Conservation (phyloP, 2,888 invertebrate species). For the Hypena proboscidalis region DNA sequence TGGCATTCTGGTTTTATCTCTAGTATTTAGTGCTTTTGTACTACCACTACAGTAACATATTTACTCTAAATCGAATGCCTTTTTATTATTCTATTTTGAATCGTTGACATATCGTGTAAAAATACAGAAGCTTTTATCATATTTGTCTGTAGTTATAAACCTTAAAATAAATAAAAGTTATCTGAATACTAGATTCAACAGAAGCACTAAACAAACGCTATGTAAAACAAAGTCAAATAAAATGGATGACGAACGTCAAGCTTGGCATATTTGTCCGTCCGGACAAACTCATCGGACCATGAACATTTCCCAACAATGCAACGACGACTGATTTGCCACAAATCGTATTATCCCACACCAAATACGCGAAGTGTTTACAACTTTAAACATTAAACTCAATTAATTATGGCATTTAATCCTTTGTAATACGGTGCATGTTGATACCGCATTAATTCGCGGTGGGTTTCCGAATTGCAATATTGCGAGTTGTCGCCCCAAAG, state of each 20-base stretch:
- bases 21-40: too few relatives aligned
- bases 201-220: slow-evolving; percentile 12
- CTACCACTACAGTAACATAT: too few relatives aligned
- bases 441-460: slow-evolving; percentile 38
- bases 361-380: slow-evolving; percentile 51
- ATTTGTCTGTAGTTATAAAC: too few relatives aligned
- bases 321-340: slow-evolving; percentile 52
- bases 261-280: slow-evolving; percentile 48
- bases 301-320: slow-evolving; percentile 48
- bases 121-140: too few relatives aligned
- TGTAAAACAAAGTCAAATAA: slow-evolving; percentile 36
- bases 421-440: slow-evolving; percentile 46
- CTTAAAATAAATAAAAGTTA: too few relatives aligned
- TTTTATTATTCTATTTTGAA: too few relatives aligned
- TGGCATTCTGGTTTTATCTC: neutral
- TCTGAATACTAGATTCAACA: slow-evolving; percentile 1
- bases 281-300: slow-evolving; percentile 49
- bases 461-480: slow-evolving; percentile 51
- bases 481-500: slow-evolving; percentile 54
- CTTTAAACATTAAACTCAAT: slow-evolving; percentile 45
- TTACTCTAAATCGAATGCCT: too few relatives aligned
- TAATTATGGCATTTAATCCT: slow-evolving; percentile 54
- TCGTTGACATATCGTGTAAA: too few relatives aligned
- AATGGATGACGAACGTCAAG: slow-evolving; percentile 47
- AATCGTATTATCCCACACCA: slow-evolving; percentile 52